Base-by-base conservation (phyloP, 37 sponge, comb jelly and placozoan genomes). In the Haliclona indistincta region DNA sequence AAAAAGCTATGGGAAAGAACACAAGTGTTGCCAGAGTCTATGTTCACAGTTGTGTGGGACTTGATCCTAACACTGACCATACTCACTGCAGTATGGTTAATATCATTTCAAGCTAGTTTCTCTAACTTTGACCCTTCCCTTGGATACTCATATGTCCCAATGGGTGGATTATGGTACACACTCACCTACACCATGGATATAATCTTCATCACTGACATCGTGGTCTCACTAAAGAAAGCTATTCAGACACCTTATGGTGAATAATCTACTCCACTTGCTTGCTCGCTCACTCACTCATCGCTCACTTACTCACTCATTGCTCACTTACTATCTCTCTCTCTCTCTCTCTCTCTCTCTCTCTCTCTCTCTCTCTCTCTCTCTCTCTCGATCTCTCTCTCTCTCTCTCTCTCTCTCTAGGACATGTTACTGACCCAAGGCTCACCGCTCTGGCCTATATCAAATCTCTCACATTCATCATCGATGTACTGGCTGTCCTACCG, bases 101-200 rank as follows among this genome's bases (percentile, higher is more conserved):
- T 73, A 38, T 55, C 71, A 20, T 89, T 56, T 28, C 52, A 76
- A 63, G 89, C 89, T 70, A 83, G 75, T 56, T 88, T 88, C 70
- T 42, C 73, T 4, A 73, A 44, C 56, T 78, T 67, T 72, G 41
- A 77, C 6, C 66, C 55, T 4, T 19, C 38, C 20, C 38, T 78
- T 20, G 44, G 69, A 20, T 88, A 73, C 39, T 58, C 49, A 8
- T 30, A 47, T n/a, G 54, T 60, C 2, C 32, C 52, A 23, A 34
- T 23, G 1, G 89, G 89, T 30, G 4, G 3, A 1, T 36, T 58
- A 17, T 4, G 81, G 55, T 74, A 78, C 43, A 56, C 56, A 34
- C 17, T 86, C 39, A 86, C 86, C 37, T 91, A 91, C 54, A 25
- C 78, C 26, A 67, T 91, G 28, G 92, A 91, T 38, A 19, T 78